phyloP scores from a whole-genome alignment of 1,140 invertebrate genomes.

The Lucilia cuprina region DNA sequence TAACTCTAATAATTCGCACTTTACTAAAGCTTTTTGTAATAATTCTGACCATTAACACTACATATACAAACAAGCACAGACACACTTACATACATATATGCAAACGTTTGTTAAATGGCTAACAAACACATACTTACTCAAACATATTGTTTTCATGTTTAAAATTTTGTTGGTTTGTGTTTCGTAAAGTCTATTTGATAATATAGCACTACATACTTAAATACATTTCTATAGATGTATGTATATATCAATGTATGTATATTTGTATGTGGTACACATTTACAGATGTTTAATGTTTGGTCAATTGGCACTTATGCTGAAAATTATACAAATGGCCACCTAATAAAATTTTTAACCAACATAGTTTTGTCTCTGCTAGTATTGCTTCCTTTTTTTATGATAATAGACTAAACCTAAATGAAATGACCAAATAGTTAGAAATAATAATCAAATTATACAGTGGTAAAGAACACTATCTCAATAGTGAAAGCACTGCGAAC shows the following conservation, averaged over 20 bases:
- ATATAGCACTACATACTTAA: not conserved
- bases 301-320: not conserved
- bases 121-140: not conserved
- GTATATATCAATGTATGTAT: no score
- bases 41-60: slow-evolving; percentile 3
- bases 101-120: not conserved
- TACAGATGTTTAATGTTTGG: slow-evolving; percentile 14
- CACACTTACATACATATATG: not conserved
- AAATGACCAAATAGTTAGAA: not conserved
- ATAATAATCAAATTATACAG: no score
- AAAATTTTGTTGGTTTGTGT: not conserved
- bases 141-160: not conserved
- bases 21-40: not conserved
- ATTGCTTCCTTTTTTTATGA: not conserved
- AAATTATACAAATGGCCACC: slow-evolving; percentile 14
- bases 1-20: slow-evolving; percentile 14
- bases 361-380: not conserved
- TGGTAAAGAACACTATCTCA: no score
- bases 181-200: not conserved
- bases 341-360: not conserved
- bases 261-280: not conserved
- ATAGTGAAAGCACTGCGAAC: no score
- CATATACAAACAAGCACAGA: not conserved
- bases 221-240: not conserved
- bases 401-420: not conserved